Evolutionary conservation across 23 tunicate species (phyloP).

Genomic region (Diplosoma virens): DNA sequence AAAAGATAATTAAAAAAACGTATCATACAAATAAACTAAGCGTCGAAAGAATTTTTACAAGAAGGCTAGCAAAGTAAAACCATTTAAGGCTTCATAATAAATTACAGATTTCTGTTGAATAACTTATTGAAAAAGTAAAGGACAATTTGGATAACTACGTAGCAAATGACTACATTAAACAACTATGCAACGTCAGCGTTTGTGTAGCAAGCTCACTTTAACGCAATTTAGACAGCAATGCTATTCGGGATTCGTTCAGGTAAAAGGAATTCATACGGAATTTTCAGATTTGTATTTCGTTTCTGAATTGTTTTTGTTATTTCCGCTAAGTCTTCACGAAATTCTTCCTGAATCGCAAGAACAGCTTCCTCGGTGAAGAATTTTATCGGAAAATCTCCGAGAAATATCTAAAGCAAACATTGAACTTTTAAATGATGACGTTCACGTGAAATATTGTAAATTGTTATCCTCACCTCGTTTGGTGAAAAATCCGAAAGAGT

Average conservation of each 20-base stretch:
- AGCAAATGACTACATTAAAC: background rate
- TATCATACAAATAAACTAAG: no score
- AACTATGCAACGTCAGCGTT: no score
- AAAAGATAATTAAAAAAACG: no score
- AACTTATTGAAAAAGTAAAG: background rate
- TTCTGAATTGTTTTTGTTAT: conserved; percentile 32
- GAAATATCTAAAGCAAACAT: conserved; percentile 35
- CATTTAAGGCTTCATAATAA: no score
- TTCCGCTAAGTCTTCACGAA: conserved; percentile 36
- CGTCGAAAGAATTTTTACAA: no score
- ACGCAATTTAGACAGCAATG: conserved; percentile 50
- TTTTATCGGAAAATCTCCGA: conserved; percentile 53
- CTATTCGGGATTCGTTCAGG: conserved; percentile 70
- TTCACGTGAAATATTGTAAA: background rate
- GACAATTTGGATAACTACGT: background rate
- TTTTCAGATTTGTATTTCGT: conserved; percentile 48
- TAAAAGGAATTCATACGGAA: conserved; percentile 55
- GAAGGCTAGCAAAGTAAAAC: no score
- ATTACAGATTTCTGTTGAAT: no score
- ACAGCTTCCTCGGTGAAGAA: conserved; percentile 44
- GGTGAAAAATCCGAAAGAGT: conserved; percentile 38
- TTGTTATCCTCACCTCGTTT: conserved; percentile 32
- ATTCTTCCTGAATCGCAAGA: conserved; percentile 25
- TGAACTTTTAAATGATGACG: background rate
- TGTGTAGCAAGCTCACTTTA: no score